Evolutionary conservation across 2,888 invertebrate species (phyloP).

Genomic region (Amphipoea oculea): DNA sequence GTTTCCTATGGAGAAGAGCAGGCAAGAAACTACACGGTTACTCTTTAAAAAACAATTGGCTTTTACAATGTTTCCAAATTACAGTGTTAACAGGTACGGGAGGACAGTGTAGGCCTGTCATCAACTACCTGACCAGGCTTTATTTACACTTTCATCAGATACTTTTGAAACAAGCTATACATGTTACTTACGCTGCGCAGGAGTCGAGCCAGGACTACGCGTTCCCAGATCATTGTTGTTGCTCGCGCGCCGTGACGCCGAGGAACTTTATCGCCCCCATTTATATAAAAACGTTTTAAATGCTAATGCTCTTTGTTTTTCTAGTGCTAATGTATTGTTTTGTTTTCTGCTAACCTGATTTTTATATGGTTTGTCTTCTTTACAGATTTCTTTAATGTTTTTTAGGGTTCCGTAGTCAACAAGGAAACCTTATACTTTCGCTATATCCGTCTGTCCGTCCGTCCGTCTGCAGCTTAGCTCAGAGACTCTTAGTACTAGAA

Average conservation of each 20-base stretch:
- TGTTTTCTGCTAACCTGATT: constrained; percentile 28
- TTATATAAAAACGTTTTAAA: constrained; percentile 52
- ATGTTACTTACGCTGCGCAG: constrained; percentile 35
- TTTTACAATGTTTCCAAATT: too few relatives aligned
- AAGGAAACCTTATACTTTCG: too few relatives aligned
- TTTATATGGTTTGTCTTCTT: background rate
- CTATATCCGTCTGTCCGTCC: too few relatives aligned
- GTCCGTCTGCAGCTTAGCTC: too few relatives aligned
- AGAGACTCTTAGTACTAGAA: too few relatives aligned
- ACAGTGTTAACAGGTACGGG: too few relatives aligned
- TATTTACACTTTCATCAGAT: background rate
- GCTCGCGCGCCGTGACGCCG: constrained; percentile 67
- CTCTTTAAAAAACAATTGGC: too few relatives aligned
- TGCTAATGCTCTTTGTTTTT: constrained; percentile 43
- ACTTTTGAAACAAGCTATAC: background rate
- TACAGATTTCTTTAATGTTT: background rate
- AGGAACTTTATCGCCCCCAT: constrained; percentile 54
- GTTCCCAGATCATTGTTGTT: constrained; percentile 69
- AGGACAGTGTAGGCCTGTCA: too few relatives aligned
- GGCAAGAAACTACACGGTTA: too few relatives aligned
- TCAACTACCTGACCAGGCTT: background rate
- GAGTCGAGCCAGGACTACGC: constrained; percentile 53
- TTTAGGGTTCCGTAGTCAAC: background rate
- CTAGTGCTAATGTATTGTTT: constrained; percentile 9
- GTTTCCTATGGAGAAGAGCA: too few relatives aligned